These are phyloP conservation scores for Otolemur garnettii DNA, from an alignment of 2,113 vertebrate genomes.

Conservation along the genomic window DNA sequence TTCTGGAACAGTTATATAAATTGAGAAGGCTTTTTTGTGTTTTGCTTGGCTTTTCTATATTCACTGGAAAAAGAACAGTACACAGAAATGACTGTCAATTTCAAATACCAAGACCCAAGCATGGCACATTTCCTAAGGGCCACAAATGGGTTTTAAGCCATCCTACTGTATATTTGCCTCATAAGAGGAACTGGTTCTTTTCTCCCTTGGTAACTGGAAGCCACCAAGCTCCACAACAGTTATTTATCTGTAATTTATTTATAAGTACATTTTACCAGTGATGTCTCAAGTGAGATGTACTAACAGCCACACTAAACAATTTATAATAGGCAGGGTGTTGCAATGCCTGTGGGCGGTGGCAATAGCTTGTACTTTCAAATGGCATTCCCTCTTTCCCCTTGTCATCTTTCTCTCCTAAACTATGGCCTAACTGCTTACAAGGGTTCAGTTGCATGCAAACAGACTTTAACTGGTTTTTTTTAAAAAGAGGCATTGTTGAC, in stretches of 20 bases:
- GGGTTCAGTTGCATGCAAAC: not conserved
- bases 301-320: not conserved
- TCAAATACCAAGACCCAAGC: slow-evolving; percentile 1
- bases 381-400: not conserved
- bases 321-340: not conserved
- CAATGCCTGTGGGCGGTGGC: not conserved
- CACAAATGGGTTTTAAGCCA: not conserved
- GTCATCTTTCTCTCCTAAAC: not conserved
- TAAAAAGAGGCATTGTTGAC: slow-evolving; percentile 4
- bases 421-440: not conserved
- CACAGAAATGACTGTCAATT: slow-evolving; percentile 8
- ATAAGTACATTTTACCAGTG: not conserved
- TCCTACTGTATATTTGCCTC: not conserved
- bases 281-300: not conserved
- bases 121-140: not conserved
- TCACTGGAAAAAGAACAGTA: not conserved
- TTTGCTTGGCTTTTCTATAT: slow-evolving; percentile 41
- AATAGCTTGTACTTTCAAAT: not conserved
- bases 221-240: not conserved
- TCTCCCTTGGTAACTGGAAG: not conserved
- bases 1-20: not conserved
- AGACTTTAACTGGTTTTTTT: slow-evolving; percentile 27
- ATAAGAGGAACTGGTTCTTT: not conserved
- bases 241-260: not conserved
- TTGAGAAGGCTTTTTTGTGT: not conserved